Evolutionary conservation across 2,797 vertebrate genomes (phyloP), one percentile per base, ranked within the genome.

Genomic region (Apogon hyalosoma): DNA sequence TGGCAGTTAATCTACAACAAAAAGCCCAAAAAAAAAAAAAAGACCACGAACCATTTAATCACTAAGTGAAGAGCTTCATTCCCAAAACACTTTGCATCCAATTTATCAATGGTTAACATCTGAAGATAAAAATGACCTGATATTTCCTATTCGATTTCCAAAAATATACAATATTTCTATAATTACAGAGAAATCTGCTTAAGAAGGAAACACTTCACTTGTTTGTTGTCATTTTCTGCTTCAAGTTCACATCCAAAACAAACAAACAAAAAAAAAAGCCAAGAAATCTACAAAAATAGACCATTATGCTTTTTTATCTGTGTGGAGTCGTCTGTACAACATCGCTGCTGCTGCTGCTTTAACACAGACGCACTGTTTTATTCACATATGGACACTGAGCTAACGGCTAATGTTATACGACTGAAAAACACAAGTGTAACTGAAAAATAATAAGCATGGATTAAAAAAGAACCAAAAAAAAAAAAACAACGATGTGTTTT

Each of bases 221-320:
- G 14, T 45, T 41, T 57, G 41, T 40, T 14, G 40, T 50, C 24
- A 54, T 49, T 55, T 19, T 7, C 11, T 56, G 4, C 52, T 19
- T 65, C 47, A 10, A n/a, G 49, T 51, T 68, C 24, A 53, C 59
- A 72, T 50, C 63, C 65, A 75, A 70, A 81, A 41, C 54, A 68
- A 75, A 77, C 52, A n/a, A n/a, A n/a, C n/a, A 24, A 24, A 2
- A 24, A 21, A 47, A 73, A 54, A 65, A 73, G 60, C 11, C 31
- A 51, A 55, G 15, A 55, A 71, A 65, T 66, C 68, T 86, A 89
- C 73, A 92, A 88, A 90, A 90, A 90, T 84, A 87, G 83, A 80
- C 31, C 60, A 19, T 67, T 36, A 18, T 7, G 43, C 58, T 39
- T 58, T 82, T 77, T 42, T 65, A 72, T 33, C 55, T 57, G 56